phyloP scores from a whole-genome alignment of 1,140 invertebrate species.

The Rhynchophorus ferrugineus region DNA sequence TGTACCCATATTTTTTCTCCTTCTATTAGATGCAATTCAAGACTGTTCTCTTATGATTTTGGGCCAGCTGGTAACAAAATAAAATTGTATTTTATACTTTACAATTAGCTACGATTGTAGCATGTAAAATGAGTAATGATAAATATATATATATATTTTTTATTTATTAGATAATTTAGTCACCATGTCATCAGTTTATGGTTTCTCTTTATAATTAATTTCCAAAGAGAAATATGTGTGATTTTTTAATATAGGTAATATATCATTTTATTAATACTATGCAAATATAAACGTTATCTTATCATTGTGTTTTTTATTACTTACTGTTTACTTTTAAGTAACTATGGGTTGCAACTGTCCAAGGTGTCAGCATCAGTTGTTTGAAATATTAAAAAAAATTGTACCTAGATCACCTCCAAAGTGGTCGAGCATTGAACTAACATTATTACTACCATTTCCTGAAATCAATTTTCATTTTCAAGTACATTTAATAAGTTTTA shows the following conservation, averaged over 20 bases:
- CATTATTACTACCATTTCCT: too few species aligned
- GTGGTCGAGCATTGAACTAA: too few species aligned
- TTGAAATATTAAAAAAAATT: too few species aligned
- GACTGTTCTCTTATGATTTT: slow-evolving; percentile 25
- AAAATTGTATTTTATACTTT: slow-evolving; percentile 8
- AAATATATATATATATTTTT: slow-evolving; percentile 12
- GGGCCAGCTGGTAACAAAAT: slow-evolving; percentile 1
- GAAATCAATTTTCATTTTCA: too few species aligned
- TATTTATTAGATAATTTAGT: slow-evolving; percentile 21
- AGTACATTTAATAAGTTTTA: too few species aligned
- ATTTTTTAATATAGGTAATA: slow-evolving; percentile 35
- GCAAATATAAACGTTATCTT: slow-evolving; percentile 31
- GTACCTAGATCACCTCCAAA: too few species aligned
- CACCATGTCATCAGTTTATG: slow-evolving; percentile 16
- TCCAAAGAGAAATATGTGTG: slow-evolving; percentile 39
- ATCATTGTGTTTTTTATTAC: slow-evolving; percentile 10
- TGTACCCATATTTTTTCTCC: slow-evolving; percentile 15
- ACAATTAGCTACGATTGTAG: background rate
- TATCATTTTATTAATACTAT: slow-evolving; percentile 37
- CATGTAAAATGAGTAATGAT: slow-evolving; percentile 10
- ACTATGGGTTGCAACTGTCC: too few species aligned
- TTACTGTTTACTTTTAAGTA: background rate
- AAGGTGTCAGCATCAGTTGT: too few species aligned
- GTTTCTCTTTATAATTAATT: slow-evolving; percentile 32
- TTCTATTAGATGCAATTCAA: slow-evolving; percentile 30